These are phyloP conservation scores for Camponotus floridanus DNA, from an alignment of 1,140 invertebrate species.

Conservation along the genomic window DNA sequence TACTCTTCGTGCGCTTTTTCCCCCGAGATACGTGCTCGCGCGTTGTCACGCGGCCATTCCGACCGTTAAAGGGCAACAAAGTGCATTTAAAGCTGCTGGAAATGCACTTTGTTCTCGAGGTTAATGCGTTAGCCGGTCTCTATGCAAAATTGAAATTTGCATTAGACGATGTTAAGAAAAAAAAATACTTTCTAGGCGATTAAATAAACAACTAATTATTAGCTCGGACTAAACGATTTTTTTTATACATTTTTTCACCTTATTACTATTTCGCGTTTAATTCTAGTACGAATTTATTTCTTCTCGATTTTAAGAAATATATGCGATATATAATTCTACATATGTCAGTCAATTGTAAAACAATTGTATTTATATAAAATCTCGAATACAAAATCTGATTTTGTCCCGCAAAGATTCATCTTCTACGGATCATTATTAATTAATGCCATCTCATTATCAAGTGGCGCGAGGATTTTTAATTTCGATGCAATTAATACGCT, in stretches of 20 bases:
- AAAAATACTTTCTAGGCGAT: not conserved
- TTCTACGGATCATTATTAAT: slow-evolving; percentile 4
- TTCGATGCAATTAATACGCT: not conserved
- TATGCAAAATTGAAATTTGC: slow-evolving; percentile 47
- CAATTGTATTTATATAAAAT: not conserved
- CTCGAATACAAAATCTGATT: too few relatives aligned
- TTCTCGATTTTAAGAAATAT: not conserved
- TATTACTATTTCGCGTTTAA: slow-evolving; percentile 16
- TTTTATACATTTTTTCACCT: not conserved
- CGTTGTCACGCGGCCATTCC: not conserved
- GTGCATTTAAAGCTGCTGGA: slow-evolving; percentile 41
- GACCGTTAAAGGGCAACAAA: slow-evolving; percentile 29
- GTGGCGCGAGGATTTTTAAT: slow-evolving; percentile 31
- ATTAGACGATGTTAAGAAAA: not conserved
- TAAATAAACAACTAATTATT: slow-evolving; percentile 27
- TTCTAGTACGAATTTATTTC: slow-evolving; percentile 4
- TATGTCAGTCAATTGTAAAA: not conserved
- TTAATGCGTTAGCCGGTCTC: slow-evolving; percentile 28
- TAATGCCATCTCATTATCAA: not conserved
- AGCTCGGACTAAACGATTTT: not conserved
- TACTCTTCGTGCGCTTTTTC: not conserved
- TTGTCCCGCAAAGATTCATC: not conserved
- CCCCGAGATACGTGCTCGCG: not conserved
- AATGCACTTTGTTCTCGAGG: slow-evolving; percentile 26
- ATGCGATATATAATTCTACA: not conserved